Evolutionary conservation across 1,140 invertebrate genomes (phyloP), one percentile per base, ranked within the genome.

Genomic region (Gonatopus flavifemur): DNA sequence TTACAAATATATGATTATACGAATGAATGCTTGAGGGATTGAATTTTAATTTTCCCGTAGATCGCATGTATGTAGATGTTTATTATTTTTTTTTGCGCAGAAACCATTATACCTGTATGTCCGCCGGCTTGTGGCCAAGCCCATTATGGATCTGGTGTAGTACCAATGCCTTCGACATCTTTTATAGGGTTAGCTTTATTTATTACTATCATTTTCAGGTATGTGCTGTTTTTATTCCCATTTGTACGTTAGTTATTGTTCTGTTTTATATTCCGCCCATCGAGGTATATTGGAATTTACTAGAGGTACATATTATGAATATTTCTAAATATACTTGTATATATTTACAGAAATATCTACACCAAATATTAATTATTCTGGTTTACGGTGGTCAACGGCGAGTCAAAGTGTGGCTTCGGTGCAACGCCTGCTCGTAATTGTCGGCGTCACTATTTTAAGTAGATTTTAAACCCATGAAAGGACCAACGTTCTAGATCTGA

Each of bases 91-190:
- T 52, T 74, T 72, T 78, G 70, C 72, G 66, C 85, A 90, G 90
- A 94, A 83, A 90, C 90, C 39, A 87, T 92, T 69, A 92, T 93
- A 52, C 91, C 92, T 49, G 88, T 95, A 62, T 96, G 93, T 72
- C 93, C 92, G 59, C 93, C 93, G 57, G 93, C 93, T 65, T 96
- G 93, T 81, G 89, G 88, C 30, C 86, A 88, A 76, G 81, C 83
- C 40, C 79, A 82, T 42, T 87, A 83, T 67, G 84, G 80, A 55
- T 78, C 79, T 42, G 84, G 83, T 36, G 78, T 62, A 59, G 39
- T 70, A 35, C 65, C 72, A 62, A 44, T 74, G 51, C 72, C 74
- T 58, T 76, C 76, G 32, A 66, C 68, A 48, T 50, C 66, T 33
- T 52, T 78, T 54, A 55, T 82, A 52, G 65, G 67, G 32, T 54